Conservation (phyloP, 2,888 invertebrate species). For the Agrochola macilenta region DNA sequence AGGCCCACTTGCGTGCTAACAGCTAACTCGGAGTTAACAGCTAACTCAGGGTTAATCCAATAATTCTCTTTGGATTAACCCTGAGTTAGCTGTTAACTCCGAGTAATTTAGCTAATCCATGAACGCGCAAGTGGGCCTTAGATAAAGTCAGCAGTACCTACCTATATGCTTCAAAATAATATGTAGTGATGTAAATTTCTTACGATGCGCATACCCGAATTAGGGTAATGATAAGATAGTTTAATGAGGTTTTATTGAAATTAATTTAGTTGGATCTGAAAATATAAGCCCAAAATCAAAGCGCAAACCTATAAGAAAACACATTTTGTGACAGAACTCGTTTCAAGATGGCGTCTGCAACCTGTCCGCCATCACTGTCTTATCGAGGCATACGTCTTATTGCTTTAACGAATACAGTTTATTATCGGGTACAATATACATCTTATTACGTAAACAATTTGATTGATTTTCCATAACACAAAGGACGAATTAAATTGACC, state of each 20-base stretch:
- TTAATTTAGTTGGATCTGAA: background rate
- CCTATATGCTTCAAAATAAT: background rate
- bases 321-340: conserved; percentile 56
- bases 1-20: too few relatives aligned
- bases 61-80: too few relatives aligned
- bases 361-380: conserved; percentile 68
- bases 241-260: background rate
- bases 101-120: too few relatives aligned
- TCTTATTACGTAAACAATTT: conserved; percentile 68
- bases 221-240: background rate
- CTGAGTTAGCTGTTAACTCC: too few relatives aligned
- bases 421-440: conserved; percentile 76
- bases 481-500: conserved; percentile 52
- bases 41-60: too few relatives aligned
- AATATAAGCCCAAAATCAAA: conserved; percentile 33
- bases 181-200: background rate
- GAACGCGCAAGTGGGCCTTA: too few relatives aligned
- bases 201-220: background rate
- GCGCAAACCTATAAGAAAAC: conserved; percentile 60
- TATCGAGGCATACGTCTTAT: conserved; percentile 77
- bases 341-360: conserved; percentile 56
- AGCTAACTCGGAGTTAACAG: too few relatives aligned
- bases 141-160: background rate
- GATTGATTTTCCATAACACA: conserved; percentile 57
- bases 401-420: conserved; percentile 78